These are phyloP conservation scores for Xanthia togata DNA, from an alignment of 2,888 invertebrate species.

Conservation along the genomic window DNA sequence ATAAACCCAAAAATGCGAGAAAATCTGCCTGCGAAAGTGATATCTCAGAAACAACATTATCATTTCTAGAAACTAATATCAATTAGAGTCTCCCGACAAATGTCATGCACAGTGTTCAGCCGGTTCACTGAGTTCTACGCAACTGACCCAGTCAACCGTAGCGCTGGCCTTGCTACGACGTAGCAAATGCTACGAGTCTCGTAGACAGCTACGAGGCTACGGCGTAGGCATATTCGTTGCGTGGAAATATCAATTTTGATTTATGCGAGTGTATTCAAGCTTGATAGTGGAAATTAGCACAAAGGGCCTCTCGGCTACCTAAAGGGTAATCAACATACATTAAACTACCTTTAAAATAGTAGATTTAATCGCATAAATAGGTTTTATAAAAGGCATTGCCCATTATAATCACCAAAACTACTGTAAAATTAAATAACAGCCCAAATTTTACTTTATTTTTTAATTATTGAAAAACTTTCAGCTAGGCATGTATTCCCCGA, in stretches of 20 bases:
- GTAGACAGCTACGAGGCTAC: slow-evolving; percentile 69
- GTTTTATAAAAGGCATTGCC: not conserved
- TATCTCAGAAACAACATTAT: not conserved
- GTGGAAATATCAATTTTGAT: slow-evolving; percentile 46
- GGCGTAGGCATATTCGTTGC: slow-evolving; percentile 53
- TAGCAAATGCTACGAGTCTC: slow-evolving; percentile 70
- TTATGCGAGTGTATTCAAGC: slow-evolving; percentile 36
- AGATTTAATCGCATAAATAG: not conserved
- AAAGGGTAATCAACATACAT: not conserved
- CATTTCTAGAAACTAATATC: slow-evolving; percentile 35
- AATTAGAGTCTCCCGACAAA: slow-evolving; percentile 47
- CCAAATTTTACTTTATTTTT: too few relatives aligned
- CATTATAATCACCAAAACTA: too few relatives aligned
- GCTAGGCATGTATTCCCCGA: too few relatives aligned
- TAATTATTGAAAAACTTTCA: too few relatives aligned
- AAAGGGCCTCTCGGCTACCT: not conserved
- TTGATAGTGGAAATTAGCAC: slow-evolving; percentile 33
- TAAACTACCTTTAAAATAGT: not conserved
- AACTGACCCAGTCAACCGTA: slow-evolving; percentile 53
- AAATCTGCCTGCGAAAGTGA: not conserved
- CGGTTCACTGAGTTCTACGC: slow-evolving; percentile 52
- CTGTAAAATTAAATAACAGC: too few relatives aligned
- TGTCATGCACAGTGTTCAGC: slow-evolving; percentile 30
- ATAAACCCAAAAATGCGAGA: not conserved
- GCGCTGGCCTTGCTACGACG: slow-evolving; percentile 67